Evolutionary conservation across 2,888 invertebrate species (phyloP), one percentile per base, ranked within the genome.

Genomic region (Noctua pronuba): DNA sequence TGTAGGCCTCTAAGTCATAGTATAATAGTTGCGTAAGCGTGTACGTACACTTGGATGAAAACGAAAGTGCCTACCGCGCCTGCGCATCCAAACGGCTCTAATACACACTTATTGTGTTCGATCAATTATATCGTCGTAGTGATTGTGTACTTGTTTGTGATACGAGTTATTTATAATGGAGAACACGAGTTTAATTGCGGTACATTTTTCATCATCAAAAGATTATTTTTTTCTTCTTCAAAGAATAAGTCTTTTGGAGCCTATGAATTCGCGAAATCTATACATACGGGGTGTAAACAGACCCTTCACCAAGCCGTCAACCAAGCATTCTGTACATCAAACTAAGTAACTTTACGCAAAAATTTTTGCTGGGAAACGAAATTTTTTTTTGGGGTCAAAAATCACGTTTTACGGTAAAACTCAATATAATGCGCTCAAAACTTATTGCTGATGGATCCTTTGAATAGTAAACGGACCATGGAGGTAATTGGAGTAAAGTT

Each of bases 81-180:
- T 82, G 86, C 88, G 88, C 89, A 89, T 88, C 85, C 82, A 79
- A 89, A 89, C 79, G 85, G 84, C 72, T 78, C 80, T 78, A 80
- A 72, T 72, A 77, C 78, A 81, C 77, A 86, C 82, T 80, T 84
- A 80, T 79, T 83, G 78, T 80, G 80, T 84, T 77, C 83, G 73
- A 87, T 87, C 73, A 65, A 79, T 78, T 84, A 78, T 73, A 73
- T 76, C 64, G 74, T 52, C n/a, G 28, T 62, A 66, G 16, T 75
- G 73, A 79, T 74, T 68, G 64, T 73, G 69, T 68, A 60, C 69
- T 77, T 62, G 60, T 69, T 74, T 38, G 31, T 66, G n/a, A 46
- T 73, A 60, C 65, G 46, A 31, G 68, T 69, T 72, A 11, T n/a
- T 69, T 72, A 11, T n/a, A 69, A 65, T 44, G 38, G 49, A 49